phyloP scores from a whole-genome alignment of 2,797 vertebrate genomes.

The Botia kubotai region DNA sequence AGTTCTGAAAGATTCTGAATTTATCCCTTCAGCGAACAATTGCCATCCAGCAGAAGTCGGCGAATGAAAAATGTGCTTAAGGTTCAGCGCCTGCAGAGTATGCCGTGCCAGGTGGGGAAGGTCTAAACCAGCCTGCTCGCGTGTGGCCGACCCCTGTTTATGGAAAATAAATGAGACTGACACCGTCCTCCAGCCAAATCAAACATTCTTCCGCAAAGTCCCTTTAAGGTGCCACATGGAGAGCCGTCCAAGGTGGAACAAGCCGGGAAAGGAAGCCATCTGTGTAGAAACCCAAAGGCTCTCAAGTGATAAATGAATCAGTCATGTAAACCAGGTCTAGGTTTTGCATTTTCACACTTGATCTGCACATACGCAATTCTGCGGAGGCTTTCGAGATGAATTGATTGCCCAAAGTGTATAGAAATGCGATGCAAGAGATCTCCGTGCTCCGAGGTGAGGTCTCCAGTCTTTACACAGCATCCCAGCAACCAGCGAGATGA shows the following conservation, averaged over 20 bases:
- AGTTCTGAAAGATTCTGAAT: slow-evolving; percentile 57
- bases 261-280: slow-evolving; percentile 66
- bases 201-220: slow-evolving; percentile 44
- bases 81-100: slow-evolving; percentile 57
- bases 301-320: slow-evolving; percentile 72
- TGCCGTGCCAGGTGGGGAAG: slow-evolving; percentile 59
- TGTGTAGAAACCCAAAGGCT: slow-evolving; percentile 63
- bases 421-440: slow-evolving; percentile 38
- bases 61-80: slow-evolving; percentile 66
- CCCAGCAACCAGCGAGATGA: slow-evolving; percentile 30
- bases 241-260: slow-evolving; percentile 57
- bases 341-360: slow-evolving; percentile 56
- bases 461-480: slow-evolving; percentile 34
- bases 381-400: slow-evolving; percentile 58
- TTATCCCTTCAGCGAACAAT: slow-evolving; percentile 62
- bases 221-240: slow-evolving; percentile 48
- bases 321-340: slow-evolving; percentile 62
- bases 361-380: slow-evolving; percentile 55
- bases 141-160: slow-evolving; percentile 57
- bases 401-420: slow-evolving; percentile 69
- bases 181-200: slow-evolving; percentile 53
- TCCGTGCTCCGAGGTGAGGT: slow-evolving; percentile 22
- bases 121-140: slow-evolving; percentile 44
- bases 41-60: slow-evolving; percentile 54
- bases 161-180: slow-evolving; percentile 63